Evolutionary conservation across 2,888 invertebrate species (phyloP).

Genomic region (Apocheima hispidaria): DNA sequence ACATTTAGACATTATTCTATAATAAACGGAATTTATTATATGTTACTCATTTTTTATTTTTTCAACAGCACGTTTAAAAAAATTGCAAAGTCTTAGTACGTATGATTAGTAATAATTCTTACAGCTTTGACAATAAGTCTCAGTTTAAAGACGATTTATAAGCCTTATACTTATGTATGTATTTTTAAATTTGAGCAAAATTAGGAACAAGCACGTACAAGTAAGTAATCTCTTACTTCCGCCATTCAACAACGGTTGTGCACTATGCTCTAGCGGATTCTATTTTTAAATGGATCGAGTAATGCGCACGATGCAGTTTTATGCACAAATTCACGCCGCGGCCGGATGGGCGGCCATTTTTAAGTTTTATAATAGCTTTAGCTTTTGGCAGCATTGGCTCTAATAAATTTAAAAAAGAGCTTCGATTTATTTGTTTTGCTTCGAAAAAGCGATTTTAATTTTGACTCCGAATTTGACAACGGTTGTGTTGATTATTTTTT

Average conservation of each 20-base stretch:
- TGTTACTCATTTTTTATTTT: too few relatives aligned
- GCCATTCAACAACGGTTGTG: slow-evolving; percentile 47
- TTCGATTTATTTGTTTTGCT: neutral
- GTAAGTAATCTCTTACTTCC: slow-evolving; percentile 7
- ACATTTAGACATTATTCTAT: too few relatives aligned
- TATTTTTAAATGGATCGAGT: slow-evolving; percentile 85
- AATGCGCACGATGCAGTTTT: slow-evolving; percentile 82
- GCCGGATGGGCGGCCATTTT: slow-evolving; percentile 72
- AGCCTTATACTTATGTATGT: neutral
- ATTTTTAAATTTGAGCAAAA: neutral
- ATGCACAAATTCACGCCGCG: slow-evolving; percentile 78
- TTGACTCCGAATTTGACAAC: too few relatives aligned
- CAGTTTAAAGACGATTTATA: too few relatives aligned
- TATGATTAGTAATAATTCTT: too few relatives aligned
- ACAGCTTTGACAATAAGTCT: too few relatives aligned
- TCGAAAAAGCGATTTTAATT: neutral
- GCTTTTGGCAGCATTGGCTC: slow-evolving; percentile 33
- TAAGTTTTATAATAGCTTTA: slow-evolving; percentile 61
- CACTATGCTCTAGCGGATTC: slow-evolving; percentile 67
- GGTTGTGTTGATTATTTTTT: neutral
- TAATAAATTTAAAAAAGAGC: neutral
- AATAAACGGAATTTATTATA: too few relatives aligned
- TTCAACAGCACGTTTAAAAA: too few relatives aligned
- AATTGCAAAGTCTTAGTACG: too few relatives aligned
- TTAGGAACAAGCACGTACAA: neutral